phyloP scores from a whole-genome alignment of 2,797 vertebrate genomes.

The Okamejei kenojei region DNA sequence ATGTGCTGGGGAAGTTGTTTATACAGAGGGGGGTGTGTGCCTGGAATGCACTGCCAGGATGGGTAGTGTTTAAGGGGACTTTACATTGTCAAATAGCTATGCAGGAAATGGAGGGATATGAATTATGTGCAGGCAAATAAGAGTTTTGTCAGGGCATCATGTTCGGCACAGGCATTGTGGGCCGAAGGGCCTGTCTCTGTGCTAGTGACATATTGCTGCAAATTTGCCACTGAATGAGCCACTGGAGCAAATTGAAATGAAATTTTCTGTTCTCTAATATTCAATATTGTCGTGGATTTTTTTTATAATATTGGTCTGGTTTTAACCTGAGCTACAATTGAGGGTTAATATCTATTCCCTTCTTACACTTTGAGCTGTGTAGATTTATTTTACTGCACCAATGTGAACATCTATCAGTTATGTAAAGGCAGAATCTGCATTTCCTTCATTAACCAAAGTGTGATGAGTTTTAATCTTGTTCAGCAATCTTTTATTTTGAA shows the following conservation, averaged over 20 bases:
- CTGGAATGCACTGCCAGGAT: too few species aligned
- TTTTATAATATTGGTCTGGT: neutral
- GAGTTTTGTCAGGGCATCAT: too few species aligned
- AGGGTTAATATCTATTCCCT: neutral
- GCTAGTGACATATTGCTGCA: neutral
- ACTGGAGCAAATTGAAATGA: neutral
- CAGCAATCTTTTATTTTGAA: neutral
- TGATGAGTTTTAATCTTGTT: neutral
- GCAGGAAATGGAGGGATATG: too few species aligned
- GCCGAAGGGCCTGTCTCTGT: neutral
- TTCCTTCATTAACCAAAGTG: neutral
- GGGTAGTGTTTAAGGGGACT: too few species aligned
- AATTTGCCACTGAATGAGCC: neutral
- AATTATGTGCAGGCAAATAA: too few species aligned
- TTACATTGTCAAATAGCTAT: too few species aligned
- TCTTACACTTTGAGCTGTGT: neutral
- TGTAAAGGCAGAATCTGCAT: neutral
- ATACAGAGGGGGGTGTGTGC: too few species aligned
- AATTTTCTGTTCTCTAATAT: neutral
- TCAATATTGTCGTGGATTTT: neutral
- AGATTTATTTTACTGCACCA: too few species aligned
- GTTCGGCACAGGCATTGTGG: too few species aligned
- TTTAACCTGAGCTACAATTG: neutral
- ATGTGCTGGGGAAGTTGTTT: too few species aligned
- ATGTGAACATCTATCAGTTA: neutral